Evolutionary conservation across 1,140 invertebrate genomes (phyloP), one percentile per base, ranked within the genome.

Genomic region (Bombus soroeensis): DNA sequence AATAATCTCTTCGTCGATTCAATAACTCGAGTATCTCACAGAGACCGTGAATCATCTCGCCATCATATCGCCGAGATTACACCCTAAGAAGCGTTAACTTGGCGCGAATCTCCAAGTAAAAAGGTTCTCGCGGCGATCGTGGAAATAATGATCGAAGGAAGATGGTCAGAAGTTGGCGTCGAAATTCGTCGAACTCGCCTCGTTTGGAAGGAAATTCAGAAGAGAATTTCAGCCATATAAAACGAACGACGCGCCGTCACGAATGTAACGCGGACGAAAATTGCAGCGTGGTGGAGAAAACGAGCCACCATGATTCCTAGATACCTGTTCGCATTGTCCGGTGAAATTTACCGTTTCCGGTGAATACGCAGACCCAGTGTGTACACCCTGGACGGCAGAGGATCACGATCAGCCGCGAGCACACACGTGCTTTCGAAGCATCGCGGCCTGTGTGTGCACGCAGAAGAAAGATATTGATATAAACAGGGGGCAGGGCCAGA

Each of bases 391-490:
- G 47, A 53, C 18, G 18, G 47, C 47, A 22, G 34, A 32, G 79
- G 8, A 83, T 83, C 81, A 41, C 37, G 81, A 77, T 83, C 43
- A 12, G 43, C 73, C 81, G 57, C 82, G 68, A 86, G 53, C 53
- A 82, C 72, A 74, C 87, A 88, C 83, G 87, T 70, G 87, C 37
- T 70, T 28, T 12, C 28, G 22, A 47, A 9, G 37, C 39, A 80
- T 28, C 43, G 25, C 32, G 59, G 34, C 15, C 22, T 32, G 72
- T 59, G 68, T 74, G 80, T 43, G 86, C 64, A 83, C 70, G 89
- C 87, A 91, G 92, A 90, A 89, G 83, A 91, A 91, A 93, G 94
- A 94, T 95, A 95, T 95, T 95, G 94, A 95, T 95, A 95, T 95
- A 95, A 95, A 95, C 94, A 94, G 94, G 93, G 93, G 94, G 94